Evolutionary conservation across 92 coral and sea anemone species (phyloP).

Genomic region (Meandrina meandrites): DNA sequence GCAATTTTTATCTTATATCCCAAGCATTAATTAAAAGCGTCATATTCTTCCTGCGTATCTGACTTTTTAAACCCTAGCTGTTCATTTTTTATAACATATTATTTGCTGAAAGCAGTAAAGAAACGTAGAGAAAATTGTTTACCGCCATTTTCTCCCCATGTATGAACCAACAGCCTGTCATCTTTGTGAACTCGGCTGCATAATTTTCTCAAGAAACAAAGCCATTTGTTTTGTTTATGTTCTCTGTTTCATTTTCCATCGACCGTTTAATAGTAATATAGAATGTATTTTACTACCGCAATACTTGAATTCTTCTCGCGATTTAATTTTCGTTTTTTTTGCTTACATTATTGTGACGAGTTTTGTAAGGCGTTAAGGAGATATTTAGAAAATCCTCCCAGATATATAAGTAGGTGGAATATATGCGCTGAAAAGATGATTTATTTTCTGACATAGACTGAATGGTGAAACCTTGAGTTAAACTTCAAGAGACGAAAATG

Average conservation of each 20-base stretch:
- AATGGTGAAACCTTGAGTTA: background rate
- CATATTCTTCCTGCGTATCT: background rate
- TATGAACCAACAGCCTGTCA: too few species aligned
- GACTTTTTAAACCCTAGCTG: background rate
- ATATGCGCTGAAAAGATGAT: background rate
- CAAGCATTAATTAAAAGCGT: background rate
- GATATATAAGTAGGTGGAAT: background rate
- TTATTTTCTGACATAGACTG: background rate
- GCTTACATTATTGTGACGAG: background rate
- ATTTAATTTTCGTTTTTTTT: background rate
- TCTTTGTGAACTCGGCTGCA: background rate
- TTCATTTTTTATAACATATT: background rate
- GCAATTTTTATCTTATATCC: background rate
- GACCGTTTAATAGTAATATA: background rate
- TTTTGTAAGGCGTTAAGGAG: background rate
- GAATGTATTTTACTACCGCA: background rate
- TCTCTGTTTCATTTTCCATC: background rate
- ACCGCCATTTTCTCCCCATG: background rate
- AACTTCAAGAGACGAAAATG: background rate
- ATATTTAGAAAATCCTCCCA: background rate
- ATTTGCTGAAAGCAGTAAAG: background rate
- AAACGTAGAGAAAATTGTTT: background rate
- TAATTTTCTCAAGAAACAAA: background rate
- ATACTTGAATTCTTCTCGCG: background rate
- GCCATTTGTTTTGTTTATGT: background rate